Conservation (phyloP, 1,140 invertebrate genomes). For the Lepidurus couesii region DNA sequence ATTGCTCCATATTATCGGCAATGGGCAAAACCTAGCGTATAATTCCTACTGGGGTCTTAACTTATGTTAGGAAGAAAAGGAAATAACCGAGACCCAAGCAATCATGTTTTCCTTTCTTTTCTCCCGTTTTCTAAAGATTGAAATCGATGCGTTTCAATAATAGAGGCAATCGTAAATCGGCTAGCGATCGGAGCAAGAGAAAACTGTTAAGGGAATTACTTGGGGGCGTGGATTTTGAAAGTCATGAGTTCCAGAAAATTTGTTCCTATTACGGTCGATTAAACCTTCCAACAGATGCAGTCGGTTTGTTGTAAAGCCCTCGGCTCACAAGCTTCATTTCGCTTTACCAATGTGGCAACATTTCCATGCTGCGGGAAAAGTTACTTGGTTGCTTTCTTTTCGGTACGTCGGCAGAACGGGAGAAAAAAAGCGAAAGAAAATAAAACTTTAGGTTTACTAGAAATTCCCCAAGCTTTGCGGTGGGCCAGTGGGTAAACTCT, state of each 20-base stretch:
- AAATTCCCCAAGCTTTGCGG: no score
- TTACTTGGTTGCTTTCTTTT: neutral
- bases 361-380: slow-evolving; percentile 7
- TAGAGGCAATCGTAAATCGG: no score
- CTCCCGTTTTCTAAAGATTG: no score
- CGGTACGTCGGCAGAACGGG: neutral
- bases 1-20: no score
- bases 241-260: slow-evolving; percentile 22
- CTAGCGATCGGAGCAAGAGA: no score
- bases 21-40: no score
- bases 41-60: no score
- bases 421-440: neutral
- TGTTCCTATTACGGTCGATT: slow-evolving; percentile 19
- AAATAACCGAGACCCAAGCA: no score
- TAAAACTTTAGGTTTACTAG: neutral
- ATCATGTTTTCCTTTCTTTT: no score
- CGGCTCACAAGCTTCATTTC: slow-evolving; percentile 18
- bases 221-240: slow-evolving; percentile 6
- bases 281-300: slow-evolving; percentile 18
- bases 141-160: no score
- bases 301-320: slow-evolving; percentile 18
- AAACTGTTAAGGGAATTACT: neutral
- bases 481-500: no score
- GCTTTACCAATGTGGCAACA: slow-evolving; percentile 21
- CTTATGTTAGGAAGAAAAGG: no score